phyloP scores from a whole-genome alignment of 2,113 vertebrate species.

The Corythaeola cristata region DNA sequence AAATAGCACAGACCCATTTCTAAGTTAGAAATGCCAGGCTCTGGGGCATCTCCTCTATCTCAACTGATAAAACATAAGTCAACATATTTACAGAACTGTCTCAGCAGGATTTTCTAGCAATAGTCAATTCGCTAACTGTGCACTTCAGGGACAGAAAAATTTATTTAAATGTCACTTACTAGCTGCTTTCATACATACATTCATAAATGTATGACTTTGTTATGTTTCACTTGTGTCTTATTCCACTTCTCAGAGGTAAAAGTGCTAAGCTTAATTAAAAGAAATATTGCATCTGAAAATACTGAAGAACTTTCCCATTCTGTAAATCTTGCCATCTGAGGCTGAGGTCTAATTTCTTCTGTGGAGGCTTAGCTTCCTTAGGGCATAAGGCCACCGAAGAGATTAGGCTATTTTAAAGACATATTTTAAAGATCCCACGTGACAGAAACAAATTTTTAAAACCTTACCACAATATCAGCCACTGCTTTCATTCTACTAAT shows the following conservation, averaged over 20 bases:
- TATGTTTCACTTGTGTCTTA: not conserved
- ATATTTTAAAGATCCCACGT: not conserved
- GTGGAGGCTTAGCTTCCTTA: not conserved
- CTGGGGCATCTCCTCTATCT: not conserved
- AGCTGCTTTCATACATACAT: not conserved
- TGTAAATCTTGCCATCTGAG: not conserved
- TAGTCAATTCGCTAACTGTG: not conserved
- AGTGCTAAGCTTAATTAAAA: not conserved
- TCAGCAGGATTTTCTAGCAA: not conserved
- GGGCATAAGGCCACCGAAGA: not conserved
- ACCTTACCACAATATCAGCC: not conserved
- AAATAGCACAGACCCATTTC: not conserved
- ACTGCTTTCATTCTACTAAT: not conserved
- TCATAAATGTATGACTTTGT: not conserved
- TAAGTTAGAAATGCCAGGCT: not conserved
- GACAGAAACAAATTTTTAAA: not conserved
- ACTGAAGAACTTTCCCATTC: not conserved
- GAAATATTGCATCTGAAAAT: slow-evolving; percentile 7
- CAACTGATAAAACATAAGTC: not conserved
- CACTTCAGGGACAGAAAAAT: not conserved
- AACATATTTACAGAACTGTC: not conserved
- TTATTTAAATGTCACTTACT: not conserved
- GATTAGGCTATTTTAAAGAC: not conserved
- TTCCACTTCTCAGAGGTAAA: not conserved
- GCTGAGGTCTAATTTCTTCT: slow-evolving; percentile 30